phyloP scores from a whole-genome alignment of 53 echinoderm and acorn worm genomes.

The Astropecten irregularis region DNA sequence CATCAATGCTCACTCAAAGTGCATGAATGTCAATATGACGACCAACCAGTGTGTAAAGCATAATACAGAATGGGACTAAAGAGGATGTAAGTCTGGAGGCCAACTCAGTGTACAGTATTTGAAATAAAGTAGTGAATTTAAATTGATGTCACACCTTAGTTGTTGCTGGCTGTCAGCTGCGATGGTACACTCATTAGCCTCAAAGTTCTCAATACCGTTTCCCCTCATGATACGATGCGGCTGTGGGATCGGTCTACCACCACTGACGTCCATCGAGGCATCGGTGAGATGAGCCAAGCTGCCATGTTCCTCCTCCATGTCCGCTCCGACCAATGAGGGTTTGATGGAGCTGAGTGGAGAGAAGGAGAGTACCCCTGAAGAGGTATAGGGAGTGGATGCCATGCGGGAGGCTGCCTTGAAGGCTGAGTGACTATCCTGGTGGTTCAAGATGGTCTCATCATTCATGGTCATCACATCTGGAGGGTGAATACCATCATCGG shows the following conservation, averaged over 20 bases:
- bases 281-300: neutral
- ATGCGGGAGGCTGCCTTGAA: conserved; percentile 87
- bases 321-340: conserved; percentile 1
- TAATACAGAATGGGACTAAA: too few species aligned
- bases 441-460: conserved; percentile 57
- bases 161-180: conserved; percentile 52
- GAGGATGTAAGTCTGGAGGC: too few species aligned
- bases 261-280: neutral
- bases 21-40: too few species aligned
- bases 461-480: conserved; percentile 10
- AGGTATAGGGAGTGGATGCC: conserved; percentile 95
- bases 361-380: conserved; percentile 67
- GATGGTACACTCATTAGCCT: conserved; percentile 62
- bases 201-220: conserved; percentile 59
- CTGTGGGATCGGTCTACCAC: neutral
- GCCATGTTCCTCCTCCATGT: neutral
- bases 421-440: conserved; percentile 58
- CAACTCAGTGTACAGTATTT: too few species aligned
- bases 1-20: too few species aligned
- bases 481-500: neutral
- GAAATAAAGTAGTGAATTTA: too few species aligned
- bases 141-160: conserved; percentile 23
- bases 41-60: too few species aligned
- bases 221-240: conserved; percentile 2
- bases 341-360: conserved; percentile 92